phyloP scores from a whole-genome alignment of 2,113 vertebrate species.

The Menura novaehollandiae region DNA sequence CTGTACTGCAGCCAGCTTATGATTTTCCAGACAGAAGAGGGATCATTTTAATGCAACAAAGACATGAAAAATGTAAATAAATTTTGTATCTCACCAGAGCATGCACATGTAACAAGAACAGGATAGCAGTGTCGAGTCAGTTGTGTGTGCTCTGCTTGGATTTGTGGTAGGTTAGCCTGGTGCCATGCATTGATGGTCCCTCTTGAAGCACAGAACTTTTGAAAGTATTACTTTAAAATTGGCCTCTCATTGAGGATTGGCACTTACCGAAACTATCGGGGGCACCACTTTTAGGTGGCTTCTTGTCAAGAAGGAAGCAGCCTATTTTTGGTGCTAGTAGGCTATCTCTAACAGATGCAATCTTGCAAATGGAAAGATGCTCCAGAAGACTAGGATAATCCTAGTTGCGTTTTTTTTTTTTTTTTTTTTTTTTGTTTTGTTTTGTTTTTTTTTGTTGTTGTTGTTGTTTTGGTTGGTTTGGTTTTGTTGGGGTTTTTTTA shows the following conservation, averaged over 20 bases:
- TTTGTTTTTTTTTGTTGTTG: background rate
- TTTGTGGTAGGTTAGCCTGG: constrained; percentile 60
- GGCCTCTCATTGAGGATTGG: constrained; percentile 71
- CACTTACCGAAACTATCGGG: constrained; percentile 63
- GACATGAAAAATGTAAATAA: constrained; percentile 44
- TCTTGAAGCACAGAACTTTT: constrained; percentile 78
- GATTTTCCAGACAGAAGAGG: constrained; percentile 59
- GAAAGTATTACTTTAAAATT: constrained; percentile 73
- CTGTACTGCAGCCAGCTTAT: constrained; percentile 74
- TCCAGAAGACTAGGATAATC: constrained; percentile 70
- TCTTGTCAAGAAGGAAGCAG: constrained; percentile 35
- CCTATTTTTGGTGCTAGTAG: constrained; percentile 59
- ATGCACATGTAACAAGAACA: background rate
- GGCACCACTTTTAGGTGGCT: constrained; percentile 49
- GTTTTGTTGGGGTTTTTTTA: background rate
- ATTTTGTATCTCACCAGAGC: constrained; percentile 36
- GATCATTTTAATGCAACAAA: constrained; percentile 56
- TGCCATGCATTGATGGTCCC: constrained; percentile 66
- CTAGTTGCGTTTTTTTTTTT: background rate
- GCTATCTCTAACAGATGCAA: constrained; percentile 12
- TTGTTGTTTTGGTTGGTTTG: background rate
- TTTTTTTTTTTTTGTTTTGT: background rate
- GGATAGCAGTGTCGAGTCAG: constrained; percentile 1
- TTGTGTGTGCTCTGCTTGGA: constrained; percentile 20
- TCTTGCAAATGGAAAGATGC: constrained; percentile 76